A percentile compares a stretch with the other conserved stretches of the same genome.
These are phyloP conservation scores for Diarsia mendica DNA, from an alignment of 2,888 invertebrate genomes.

Conservation along the genomic window DNA sequence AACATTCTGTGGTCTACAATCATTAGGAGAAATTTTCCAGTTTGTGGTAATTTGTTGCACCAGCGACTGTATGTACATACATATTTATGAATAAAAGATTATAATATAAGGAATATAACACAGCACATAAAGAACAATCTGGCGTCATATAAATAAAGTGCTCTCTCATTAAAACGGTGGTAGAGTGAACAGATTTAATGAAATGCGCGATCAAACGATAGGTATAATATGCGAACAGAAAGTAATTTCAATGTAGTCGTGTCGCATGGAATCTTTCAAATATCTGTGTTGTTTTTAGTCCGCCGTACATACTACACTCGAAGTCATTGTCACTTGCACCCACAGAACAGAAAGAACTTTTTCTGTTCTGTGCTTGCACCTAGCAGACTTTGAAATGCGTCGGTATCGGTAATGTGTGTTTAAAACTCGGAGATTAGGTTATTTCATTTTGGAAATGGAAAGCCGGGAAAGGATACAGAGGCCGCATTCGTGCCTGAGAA, in stretches of 20 bases:
- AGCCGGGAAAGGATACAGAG: too few species aligned
- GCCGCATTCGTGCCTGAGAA: too few species aligned
- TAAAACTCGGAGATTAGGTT: too few species aligned
- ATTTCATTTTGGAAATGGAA: too few species aligned
- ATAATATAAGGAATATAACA: background rate
- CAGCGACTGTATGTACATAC: background rate
- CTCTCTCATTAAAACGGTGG: conserved; percentile 41
- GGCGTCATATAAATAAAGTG: conserved; percentile 32
- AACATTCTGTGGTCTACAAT: too few species aligned
- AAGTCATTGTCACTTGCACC: background rate
- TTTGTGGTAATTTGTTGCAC: too few species aligned
- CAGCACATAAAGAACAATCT: conserved; percentile 21
- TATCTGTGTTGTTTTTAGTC: conserved; percentile 2
- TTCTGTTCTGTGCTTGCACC: too few species aligned
- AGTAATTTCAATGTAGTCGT: conserved; percentile 22
- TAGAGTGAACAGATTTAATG: conserved; percentile 27
- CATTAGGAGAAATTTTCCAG: too few species aligned
- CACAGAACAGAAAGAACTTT: too few species aligned
- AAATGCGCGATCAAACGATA: conserved; percentile 49
- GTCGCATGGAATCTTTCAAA: conserved; percentile 4
- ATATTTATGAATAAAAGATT: conserved; percentile 10
- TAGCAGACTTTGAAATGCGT: too few species aligned
- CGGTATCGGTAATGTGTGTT: too few species aligned
- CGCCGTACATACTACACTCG: background rate
- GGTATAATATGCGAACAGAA: conserved; percentile 47